Evolutionary conservation across 1,140 invertebrate species (phyloP).

Genomic region (Dysdera silvatica): DNA sequence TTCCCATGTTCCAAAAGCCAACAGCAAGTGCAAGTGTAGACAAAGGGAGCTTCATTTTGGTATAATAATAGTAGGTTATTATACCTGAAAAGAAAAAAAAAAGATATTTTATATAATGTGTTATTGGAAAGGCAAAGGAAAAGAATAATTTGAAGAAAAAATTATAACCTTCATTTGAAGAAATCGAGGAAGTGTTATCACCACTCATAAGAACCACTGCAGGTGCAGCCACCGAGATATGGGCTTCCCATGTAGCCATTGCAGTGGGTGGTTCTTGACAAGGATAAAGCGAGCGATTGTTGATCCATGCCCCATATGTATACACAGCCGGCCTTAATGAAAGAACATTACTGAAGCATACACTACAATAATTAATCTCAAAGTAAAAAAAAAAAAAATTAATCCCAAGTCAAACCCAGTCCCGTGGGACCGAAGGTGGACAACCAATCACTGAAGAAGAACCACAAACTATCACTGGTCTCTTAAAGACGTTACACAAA

Average conservation of each 20-base stretch:
- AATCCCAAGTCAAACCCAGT: not conserved
- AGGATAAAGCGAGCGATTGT: constrained; percentile 47
- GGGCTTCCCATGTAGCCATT: constrained; percentile 47
- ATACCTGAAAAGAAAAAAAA: constrained; percentile 19
- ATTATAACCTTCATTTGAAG: not conserved
- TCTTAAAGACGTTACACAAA: too few species aligned
- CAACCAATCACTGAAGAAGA: too few species aligned
- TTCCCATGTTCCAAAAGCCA: constrained; percentile 42
- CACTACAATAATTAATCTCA: not conserved
- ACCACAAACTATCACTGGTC: too few species aligned
- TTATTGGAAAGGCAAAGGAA: not conserved
- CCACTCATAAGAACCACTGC: constrained; percentile 43
- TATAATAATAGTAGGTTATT: constrained; percentile 39
- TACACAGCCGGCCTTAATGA: constrained; percentile 39
- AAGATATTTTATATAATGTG: not conserved
- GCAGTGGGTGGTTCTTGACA: constrained; percentile 46
- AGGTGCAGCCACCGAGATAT: constrained; percentile 34
- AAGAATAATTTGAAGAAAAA: not conserved
- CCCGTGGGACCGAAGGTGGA: too few species aligned
- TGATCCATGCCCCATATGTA: constrained; percentile 44
- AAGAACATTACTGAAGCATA: not conserved
- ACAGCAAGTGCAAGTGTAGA: constrained; percentile 47
- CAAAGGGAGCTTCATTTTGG: constrained; percentile 42
- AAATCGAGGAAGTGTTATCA: constrained; percentile 34
- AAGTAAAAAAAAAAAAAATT: not conserved